Evolutionary conservation across 2,113 vertebrate genomes (phyloP).

Genomic region (Accipiter cooperii): DNA sequence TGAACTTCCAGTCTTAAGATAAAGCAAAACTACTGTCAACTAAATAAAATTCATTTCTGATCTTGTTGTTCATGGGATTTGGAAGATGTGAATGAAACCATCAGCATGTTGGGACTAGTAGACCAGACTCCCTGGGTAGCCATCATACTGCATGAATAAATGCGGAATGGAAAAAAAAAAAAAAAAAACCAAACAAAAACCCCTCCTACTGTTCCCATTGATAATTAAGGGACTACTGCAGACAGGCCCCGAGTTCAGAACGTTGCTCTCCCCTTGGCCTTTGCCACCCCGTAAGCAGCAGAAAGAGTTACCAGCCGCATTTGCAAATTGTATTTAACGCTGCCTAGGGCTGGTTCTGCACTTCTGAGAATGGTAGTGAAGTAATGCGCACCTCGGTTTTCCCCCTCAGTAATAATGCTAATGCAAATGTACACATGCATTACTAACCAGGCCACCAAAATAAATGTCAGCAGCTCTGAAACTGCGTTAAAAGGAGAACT

Average conservation of each 20-base stretch:
- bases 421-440: background rate
- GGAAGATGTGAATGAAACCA: background rate
- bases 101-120: background rate
- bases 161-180: background rate
- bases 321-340: rapidly evolving
- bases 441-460: background rate
- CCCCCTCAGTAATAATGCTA: background rate
- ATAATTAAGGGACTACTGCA: background rate
- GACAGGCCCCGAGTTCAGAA: background rate
- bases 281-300: background rate
- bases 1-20: background rate
- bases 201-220: background rate
- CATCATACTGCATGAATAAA: background rate
- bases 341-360: rapidly evolving
- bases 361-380: background rate
- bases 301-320: background rate
- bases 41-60: background rate
- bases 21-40: background rate
- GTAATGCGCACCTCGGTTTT: background rate
- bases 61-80: background rate
- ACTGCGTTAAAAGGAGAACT: background rate
- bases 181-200: background rate
- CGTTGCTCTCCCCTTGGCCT: background rate
- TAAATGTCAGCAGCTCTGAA: background rate
- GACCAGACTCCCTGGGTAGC: background rate